phyloP scores from a whole-genome alignment of 1,140 invertebrate species.

The Monochamus saltuarius region DNA sequence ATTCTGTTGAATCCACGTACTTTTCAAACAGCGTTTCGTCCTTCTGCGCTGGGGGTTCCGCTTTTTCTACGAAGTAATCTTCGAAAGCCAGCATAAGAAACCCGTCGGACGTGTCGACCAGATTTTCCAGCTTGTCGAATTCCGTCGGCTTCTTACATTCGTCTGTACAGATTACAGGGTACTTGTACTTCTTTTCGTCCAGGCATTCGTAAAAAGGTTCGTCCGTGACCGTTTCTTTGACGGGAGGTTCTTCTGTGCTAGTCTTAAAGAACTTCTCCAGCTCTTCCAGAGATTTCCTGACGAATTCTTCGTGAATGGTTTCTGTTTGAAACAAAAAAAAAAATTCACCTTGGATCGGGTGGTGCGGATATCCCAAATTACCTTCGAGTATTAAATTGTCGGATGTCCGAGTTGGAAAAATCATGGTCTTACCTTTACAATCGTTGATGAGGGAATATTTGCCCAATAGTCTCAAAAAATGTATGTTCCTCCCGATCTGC shows the following conservation, averaged over 20 bases:
- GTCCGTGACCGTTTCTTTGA: background rate
- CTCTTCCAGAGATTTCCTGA: conserved; percentile 33
- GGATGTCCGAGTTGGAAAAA: background rate
- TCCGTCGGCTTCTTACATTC: conserved; percentile 22
- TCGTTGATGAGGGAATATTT: conserved; percentile 37
- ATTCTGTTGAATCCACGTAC: conserved; percentile 16
- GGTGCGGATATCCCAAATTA: background rate
- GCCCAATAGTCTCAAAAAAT: conserved; percentile 40
- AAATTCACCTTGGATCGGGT: background rate
- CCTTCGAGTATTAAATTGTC: background rate
- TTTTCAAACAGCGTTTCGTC: conserved; percentile 30
- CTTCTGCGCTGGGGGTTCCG: background rate
- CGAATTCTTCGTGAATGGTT: conserved; percentile 41
- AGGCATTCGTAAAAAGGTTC: background rate
- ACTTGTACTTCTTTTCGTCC: conserved; percentile 17
- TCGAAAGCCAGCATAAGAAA: conserved; percentile 45
- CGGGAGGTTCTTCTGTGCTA: conserved; percentile 5
- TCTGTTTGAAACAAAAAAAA: conserved; percentile 27
- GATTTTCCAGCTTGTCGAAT: conserved; percentile 39
- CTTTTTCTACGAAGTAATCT: conserved; percentile 29
- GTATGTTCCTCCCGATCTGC: conserved; percentile 45
- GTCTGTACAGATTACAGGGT: conserved; percentile 23
- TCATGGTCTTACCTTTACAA: conserved; percentile 26
- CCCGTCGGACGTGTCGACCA: conserved; percentile 41
- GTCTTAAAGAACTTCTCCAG: conserved; percentile 22